phyloP scores from a whole-genome alignment of 2,113 vertebrate genomes.

The Condylura cristata region DNA sequence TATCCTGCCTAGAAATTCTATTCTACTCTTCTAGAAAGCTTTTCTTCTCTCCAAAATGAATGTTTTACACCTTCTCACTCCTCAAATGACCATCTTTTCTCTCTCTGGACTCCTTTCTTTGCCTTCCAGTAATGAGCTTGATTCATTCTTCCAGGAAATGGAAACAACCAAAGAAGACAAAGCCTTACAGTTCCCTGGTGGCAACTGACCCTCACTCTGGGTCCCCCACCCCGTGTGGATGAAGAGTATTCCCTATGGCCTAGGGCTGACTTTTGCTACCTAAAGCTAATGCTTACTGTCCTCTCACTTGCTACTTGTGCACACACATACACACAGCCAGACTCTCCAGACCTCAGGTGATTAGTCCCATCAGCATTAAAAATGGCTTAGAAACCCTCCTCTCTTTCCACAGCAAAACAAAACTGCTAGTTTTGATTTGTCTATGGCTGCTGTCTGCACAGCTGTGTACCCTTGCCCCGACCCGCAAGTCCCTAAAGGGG shows the following conservation, averaged over 20 bases:
- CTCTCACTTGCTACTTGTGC: not conserved
- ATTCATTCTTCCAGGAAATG: not conserved
- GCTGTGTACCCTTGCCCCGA: not conserved
- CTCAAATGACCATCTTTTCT: not conserved
- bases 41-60: constrained; percentile 4
- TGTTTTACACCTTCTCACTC: not conserved
- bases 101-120: not conserved
- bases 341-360: not conserved
- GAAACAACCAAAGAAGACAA: not conserved
- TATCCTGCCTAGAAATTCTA: not conserved
- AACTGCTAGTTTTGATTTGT: not conserved
- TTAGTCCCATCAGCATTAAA: not conserved
- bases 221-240: not conserved
- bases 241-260: not conserved
- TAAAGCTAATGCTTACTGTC: too few relatives aligned
- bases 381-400: not conserved
- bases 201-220: not conserved
- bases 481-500: too few relatives aligned
- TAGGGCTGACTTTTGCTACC: not conserved
- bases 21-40: not conserved
- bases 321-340: too few relatives aligned
- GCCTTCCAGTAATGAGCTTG: not conserved
- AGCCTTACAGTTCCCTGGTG: not conserved
- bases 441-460: not conserved
- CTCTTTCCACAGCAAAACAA: not conserved